Conservation (phyloP, 30 jellyfish, hydroid and myxozoan genomes). For the Hydractinia symbiolongicarpus region DNA sequence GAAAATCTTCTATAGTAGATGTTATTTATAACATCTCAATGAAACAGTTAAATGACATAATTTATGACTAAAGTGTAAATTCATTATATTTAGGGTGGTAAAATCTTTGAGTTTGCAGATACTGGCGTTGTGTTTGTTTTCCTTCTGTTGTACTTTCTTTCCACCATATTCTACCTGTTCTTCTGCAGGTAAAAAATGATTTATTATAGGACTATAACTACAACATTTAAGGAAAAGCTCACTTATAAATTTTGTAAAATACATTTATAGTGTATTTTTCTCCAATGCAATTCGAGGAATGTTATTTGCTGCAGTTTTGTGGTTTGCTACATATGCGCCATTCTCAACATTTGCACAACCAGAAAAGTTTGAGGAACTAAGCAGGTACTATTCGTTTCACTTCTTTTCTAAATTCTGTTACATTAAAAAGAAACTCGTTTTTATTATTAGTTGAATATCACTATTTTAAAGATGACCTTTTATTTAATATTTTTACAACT, state of each 20-base stretch:
- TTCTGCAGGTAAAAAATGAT: conserved; percentile 49
- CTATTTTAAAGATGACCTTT: too few species aligned
- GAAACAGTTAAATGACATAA: background rate
- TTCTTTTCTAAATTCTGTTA: too few species aligned
- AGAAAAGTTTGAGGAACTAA: conserved; percentile 30
- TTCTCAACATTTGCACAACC: conserved; percentile 50
- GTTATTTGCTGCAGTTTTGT: conserved; percentile 89
- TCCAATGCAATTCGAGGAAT: conserved; percentile 82
- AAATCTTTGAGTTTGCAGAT: conserved; percentile 54
- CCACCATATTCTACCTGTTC: conserved; percentile 60
- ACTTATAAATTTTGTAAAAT: background rate
- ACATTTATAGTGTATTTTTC: conserved; percentile 61
- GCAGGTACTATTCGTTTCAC: background rate
- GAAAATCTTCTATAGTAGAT: too few species aligned
- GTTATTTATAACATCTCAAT: too few species aligned
- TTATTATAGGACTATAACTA: background rate
- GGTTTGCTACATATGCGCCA: conserved; percentile 83
- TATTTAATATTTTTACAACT: too few species aligned
- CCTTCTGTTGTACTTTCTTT: conserved; percentile 45
- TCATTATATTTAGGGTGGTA: conserved; percentile 51
- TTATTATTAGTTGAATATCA: too few species aligned
- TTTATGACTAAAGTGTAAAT: background rate
- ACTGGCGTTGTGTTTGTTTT: conserved; percentile 42
- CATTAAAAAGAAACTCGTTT: too few species aligned
- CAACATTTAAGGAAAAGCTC: background rate